Evolutionary conservation across 2,888 invertebrate species (phyloP).

Genomic region (Heliconius cydno): DNA sequence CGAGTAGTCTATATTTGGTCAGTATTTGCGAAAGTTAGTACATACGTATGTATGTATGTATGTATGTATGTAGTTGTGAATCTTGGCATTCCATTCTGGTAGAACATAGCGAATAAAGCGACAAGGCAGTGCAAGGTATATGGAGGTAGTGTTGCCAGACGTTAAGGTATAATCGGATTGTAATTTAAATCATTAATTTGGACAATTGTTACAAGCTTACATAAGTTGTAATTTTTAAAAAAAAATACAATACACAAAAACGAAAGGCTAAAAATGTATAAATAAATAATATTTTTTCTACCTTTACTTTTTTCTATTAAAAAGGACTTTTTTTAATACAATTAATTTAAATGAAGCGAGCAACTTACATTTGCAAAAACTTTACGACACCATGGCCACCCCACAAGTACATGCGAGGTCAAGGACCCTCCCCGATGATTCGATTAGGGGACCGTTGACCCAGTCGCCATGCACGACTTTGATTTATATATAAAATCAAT

Average conservation of each 20-base stretch:
- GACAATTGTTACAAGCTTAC: neutral
- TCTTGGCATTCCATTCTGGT: conserved; percentile 21
- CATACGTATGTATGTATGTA: neutral
- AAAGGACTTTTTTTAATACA: no score
- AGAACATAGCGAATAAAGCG: conserved; percentile 7
- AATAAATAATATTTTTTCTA: no score
- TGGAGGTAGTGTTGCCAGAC: conserved; percentile 3
- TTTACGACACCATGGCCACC: conserved; percentile 19
- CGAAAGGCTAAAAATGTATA: neutral
- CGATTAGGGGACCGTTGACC: conserved; percentile 76
- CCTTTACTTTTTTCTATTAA: no score
- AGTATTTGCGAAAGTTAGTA: conserved; percentile 22
- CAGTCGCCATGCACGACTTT: conserved; percentile 42
- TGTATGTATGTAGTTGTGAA: conserved; percentile 20
- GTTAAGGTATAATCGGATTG: neutral
- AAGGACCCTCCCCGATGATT: conserved; percentile 59
- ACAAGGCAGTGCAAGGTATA: conserved; percentile 4
- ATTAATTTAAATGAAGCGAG: neutral
- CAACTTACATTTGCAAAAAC: neutral
- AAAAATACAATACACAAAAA: no score
- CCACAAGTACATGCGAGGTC: conserved; percentile 43
- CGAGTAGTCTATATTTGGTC: conserved; percentile 18
- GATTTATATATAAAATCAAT: conserved; percentile 32
- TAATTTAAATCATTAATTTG: neutral
- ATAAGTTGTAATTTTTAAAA: neutral